Evolutionary conservation across 1,140 invertebrate genomes (phyloP), one percentile per base, ranked within the genome.

Genomic region (Sarcophaga bullata): DNA sequence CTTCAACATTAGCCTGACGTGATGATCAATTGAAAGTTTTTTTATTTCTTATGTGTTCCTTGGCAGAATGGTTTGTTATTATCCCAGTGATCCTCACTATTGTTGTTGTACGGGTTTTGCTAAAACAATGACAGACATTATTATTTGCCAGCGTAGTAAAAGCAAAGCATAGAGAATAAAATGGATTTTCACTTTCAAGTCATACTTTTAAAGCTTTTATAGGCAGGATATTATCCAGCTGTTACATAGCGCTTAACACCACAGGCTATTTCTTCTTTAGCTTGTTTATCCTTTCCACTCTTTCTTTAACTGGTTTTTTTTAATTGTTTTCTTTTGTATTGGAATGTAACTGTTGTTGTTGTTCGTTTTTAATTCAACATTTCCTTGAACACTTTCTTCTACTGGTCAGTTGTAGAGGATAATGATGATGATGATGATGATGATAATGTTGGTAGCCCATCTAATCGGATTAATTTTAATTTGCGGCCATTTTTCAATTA

Each of bases 401-500:
- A 37, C 25, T 37, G 4, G 1, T 37, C 1, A 37, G 25, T 37
- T 2, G 25, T 37, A 37, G 4, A 37, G 25, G 25, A 37, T 37
- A 37, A 37, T 37, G 25, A 2, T 37, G 25, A 37, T 4, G 25
- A 2, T 37, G 25, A 37, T 4, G 25, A 37, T 37, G 25, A 37
- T 37, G 25, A 37, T 37, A 37, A 37, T 37, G 4, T 37, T 37
- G 25, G 17, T 25, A 19, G 17, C 25, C 62, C 15, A 19, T 68
- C 19, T 68, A 19, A 68, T 68, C 62, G 17, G 17, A 68, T 68
- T 68, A 68, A 68, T 68, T 68, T 37, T 25, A 68, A 68, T 68
- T 68, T 68, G 62, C 19, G 62, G 62, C 10, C 62, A 68, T 68
- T 68, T 68, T 68, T 68, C 62, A 68, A 68, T 68, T 68, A 68